Base-by-base conservation (phyloP, 2,888 invertebrate genomes). In the Drosophila borealis region DNA sequence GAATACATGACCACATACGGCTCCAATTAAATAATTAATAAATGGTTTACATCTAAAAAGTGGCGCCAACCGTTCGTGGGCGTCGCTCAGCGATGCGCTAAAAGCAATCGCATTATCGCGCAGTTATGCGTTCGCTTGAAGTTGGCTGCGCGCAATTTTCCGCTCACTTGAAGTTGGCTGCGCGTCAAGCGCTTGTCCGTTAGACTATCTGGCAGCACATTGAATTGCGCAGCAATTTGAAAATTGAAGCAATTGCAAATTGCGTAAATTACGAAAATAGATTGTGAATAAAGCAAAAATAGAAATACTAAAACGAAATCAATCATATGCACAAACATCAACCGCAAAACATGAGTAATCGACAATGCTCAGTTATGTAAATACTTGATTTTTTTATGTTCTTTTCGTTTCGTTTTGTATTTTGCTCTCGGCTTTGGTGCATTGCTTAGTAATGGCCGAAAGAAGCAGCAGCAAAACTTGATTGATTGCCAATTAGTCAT, bases 401-500 rank as follows among this genome's bases (percentile, higher is more conserved):
- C 33, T 41, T 62, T 33, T 64, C 44, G 53, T 45, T 51, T 41
- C 11, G n/a, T 42, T 50, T 54, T 57, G 46, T 54, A 33, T 42
- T 33, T 45, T 42, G 37, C n/a, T 51, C 37, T 19, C 36, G 19
- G 36, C n/a, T 46, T 39, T 29, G 46, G 51, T 74, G 77, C 79
- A 74, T 36, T 49, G 74, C 57, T 79, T 77, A 68, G 69, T 80
- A 81, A 74, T 72, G 61, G 55, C 56, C 65, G 53, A 82, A 75
- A 74, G 69, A 74, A 66, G 67, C 65, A 49, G 67, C 65, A 49
- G 36, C 68, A 55, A 70, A 61, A 70, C 57, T 87, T 84, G 87
- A 87, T 87, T 87, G 73, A 83, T 84, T 68, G 80, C 78, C 78
- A 83, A 81, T 87, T 87, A 86, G 87, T 86, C 84, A 83, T 76